Percentiles rank a stretch among this genome's conserved stretches.
Evolutionary conservation across 2,113 vertebrate genomes (phyloP).

Genomic region (Archocentrus centrarchus): DNA sequence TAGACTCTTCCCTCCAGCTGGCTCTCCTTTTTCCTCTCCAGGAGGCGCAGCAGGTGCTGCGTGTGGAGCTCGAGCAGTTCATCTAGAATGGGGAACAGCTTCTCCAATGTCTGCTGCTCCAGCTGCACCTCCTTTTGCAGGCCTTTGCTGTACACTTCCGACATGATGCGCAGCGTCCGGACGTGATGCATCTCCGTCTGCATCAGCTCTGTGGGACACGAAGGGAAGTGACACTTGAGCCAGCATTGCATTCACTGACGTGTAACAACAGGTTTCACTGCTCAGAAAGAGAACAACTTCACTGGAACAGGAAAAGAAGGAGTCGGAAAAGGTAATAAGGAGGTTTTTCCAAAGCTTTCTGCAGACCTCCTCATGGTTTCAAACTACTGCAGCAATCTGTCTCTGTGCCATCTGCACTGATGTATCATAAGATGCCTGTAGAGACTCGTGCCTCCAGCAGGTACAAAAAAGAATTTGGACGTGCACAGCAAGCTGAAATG

Average conservation of each 20-base stretch:
- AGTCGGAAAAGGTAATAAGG: not conserved
- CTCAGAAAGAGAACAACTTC: not conserved
- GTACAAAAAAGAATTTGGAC: not conserved
- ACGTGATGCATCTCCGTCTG: slow-evolving; percentile 98
- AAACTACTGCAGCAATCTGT: slow-evolving; percentile 5
- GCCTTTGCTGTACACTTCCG: slow-evolving; percentile 92
- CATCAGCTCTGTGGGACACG: slow-evolving; percentile 86
- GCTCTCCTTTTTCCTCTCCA: slow-evolving; percentile 92
- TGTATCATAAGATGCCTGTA: slow-evolving; percentile 2
- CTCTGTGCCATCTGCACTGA: not conserved
- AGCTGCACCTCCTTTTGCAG: slow-evolving; percentile 90
- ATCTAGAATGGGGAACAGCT: slow-evolving; percentile 91
- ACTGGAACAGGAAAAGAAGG: not conserved
- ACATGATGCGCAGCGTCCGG: slow-evolving; percentile 96
- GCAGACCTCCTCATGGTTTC: not conserved
- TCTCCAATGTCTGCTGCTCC: slow-evolving; percentile 87
- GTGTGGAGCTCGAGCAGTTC: slow-evolving; percentile 92
- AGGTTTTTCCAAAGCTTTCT: not conserved
- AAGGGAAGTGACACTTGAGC: not conserved
- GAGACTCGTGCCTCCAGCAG: slow-evolving; percentile 11
- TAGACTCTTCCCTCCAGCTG: slow-evolving; percentile 64
- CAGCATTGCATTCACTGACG: not conserved
- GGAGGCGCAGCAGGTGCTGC: slow-evolving; percentile 88
- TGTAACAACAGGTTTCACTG: not conserved
- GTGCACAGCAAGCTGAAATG: not conserved